Evolutionary conservation across 64 coral and sea anemone species (phyloP), one percentile per base, ranked within the genome.

Genomic region (Actinia equina): DNA sequence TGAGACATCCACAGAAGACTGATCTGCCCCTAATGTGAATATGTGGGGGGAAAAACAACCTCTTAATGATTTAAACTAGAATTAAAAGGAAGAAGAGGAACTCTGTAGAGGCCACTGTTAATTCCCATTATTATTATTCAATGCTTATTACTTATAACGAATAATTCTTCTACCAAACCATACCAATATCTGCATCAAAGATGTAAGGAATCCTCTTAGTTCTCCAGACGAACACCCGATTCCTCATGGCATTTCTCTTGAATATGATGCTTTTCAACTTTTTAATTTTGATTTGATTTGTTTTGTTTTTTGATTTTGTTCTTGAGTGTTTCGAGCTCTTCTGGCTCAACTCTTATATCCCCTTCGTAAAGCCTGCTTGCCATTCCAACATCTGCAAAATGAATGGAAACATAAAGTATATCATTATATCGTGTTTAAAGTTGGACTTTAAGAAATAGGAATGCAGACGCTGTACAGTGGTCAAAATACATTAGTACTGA

Each of bases 221-320:
- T 74, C 69, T 74, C 69, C 69, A 74, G 25, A 74, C 69, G 1
- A 74, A 74, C n/a, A 74, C 25, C 16, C 69, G 69, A 41, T 74
- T 74, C 41, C 69, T 30, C 69, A 74, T 37, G 26, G 69, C 69
- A 74, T 74, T 74, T 74, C 69, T n/a, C 25, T 74, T 74, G 69
- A 41, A 74, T 26, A 26, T 71, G 23, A 25, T 71, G 19, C 23
- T 22, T 71, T 27, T 14, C 10, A 8, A 5, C 10, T 25, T 23
- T 65, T 65, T 65, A 1, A 0, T 23, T 10, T 65, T 65, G 7
- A 12, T 2, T 57, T 57, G n/a, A n/a, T n/a, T n/a, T n/a, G n/a
- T 57, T 13, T 16, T 57, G 55, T 18, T 25, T 23, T 65, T 65
- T 65, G 19, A 26, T 26, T 4, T 11, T 11, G 13, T 74, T 1